Evolutionary conservation across 2,113 vertebrate genomes (phyloP), one percentile per base, ranked within the genome.

Genomic region (Rhabdomys dilectus): DNA sequence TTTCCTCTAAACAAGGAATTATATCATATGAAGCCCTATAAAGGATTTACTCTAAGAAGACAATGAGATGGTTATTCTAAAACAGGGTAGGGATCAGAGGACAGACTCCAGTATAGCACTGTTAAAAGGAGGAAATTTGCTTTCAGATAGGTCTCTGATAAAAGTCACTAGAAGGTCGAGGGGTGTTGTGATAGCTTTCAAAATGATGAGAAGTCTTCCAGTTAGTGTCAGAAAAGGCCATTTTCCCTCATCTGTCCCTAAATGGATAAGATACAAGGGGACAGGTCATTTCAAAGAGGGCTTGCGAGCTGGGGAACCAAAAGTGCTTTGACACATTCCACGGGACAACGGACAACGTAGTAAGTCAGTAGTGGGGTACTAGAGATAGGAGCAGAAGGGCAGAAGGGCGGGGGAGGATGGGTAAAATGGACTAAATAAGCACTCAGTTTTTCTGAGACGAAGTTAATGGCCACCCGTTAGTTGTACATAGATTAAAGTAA

Each of bases 121-220:
- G 62, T 88, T 85, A 34, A 42, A 78, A 31, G n/a, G 1, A 15
- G 5, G 9, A 80, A 80, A 70, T 75, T 5, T 45, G 24, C 51
- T 88, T 95, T 60, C 64, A 64, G 10, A n/a, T 58, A 29, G 34
- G 66, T 77, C 70, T 64, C 16, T 22, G 70, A 34, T 64, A 76
- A 92, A 58, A 90, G 39, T 22, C 31, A 45, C 51, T 93, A n/a
- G 85, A 92, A 45, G 58, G 22, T 64, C 88, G 80, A 34, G 56
- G 48, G 31, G 76, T 92, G 11, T 70, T 86, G 45, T 62, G 58
- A 17, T 90, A 31, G 31, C 45, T 42, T 82, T 31, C 66, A 39
- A 60, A 89, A 85, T 85, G 78, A 88, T 48, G 42, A 89, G 39
- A 78, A 56, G 17, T 84, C 72, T 56, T 94, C 92, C 95, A 86